Evolutionary conservation across 1,140 invertebrate species (phyloP), one percentile per base, ranked within the genome.

Genomic region (Eupeodes corollae): DNA sequence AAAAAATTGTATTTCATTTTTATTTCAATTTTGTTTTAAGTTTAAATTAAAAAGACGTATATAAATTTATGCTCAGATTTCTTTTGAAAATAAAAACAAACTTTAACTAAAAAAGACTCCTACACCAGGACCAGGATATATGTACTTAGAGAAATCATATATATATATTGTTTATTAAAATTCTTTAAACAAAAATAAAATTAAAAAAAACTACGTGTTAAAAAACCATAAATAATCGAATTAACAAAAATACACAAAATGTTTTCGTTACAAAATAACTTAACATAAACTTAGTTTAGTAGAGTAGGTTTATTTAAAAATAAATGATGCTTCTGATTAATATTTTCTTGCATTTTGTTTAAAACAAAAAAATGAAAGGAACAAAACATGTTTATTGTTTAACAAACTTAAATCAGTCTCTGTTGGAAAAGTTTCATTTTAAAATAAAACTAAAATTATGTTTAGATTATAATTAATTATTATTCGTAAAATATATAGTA

Each of bases 21-120:
- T 34, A n/a, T 34, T 34, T n/a, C 33, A n/a, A 41, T 11, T 11
- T 42, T 18, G 8, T 26, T 26, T 26, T 26, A 26, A 8, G 21
- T 26, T 26, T 42, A 21, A 42, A 14, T 42, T 42, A 42, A 21
- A 42, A 42, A 42, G 40, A 42, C 40, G 40, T 42, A 42, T 42
- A 42, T 42, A 42, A 42, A 45, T 46, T 19, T 48, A 18, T 26
- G 21, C 21, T 26, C 21, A 37, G 13, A 37, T 37, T 37, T 37
- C 11, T 37, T 5, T 37, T 37, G 3, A 37, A 37, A 37, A 11
- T 37, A 37, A 26, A 26, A 3, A 5, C 21, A 26, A 26, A 26
- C 10, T 10, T 34, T 34, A 14, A n/a, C 10, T 5, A 37, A 37
- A 37, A 3, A 37, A 37, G 11, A 37, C 15, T 5, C 21, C 21